Evolutionary conservation across 1,140 invertebrate species (phyloP), one percentile per base, ranked within the genome.

Genomic region (Eubasilissa regina): DNA sequence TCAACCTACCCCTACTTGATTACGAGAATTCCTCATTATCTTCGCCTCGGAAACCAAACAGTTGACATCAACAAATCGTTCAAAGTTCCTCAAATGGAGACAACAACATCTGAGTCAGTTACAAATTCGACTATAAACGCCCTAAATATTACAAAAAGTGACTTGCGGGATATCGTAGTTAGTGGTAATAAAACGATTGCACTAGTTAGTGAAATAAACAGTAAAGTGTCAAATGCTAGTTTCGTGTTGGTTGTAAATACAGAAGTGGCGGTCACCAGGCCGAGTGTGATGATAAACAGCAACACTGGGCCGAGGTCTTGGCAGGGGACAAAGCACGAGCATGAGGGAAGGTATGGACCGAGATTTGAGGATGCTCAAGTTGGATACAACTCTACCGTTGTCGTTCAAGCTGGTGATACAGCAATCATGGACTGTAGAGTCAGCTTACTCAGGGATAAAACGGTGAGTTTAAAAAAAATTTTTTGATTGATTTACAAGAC

Each of bases 361-460:
- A 92, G 92, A 82, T 94, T 94, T 83, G 93, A 94, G 84, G 91
- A 91, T 80, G 86, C 87, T 19, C 87, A 90, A 17, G 84, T 83
- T n/a, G 86, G 88, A 76, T 92, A 91, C 43, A 91, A 94, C 83
- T 86, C 91, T 10, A 92, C 92, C 62, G 95, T 94, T 85, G 92
- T 95, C 75, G 94, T 94, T n/a, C 93, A 95, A 81, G 91, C 94
- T 62, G 95, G 94, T 9, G 94, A 93, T 70, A 94, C 93, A 56
- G 94, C 94, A 56, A 93, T 93, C 84, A 90, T 96, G 78, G 94
- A 96, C 87, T 97, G 95, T 86, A 92, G 93, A 84, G 95, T 96
- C 84, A 95, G 94, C 81, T 88, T 95, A 77, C 90, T 97, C 17
- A 94, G 95, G 85, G 95, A 96, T 89, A 96, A 96, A 91, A 96